Evolutionary conservation across 2,113 vertebrate genomes (phyloP).

Genomic region (Toxotes jaculatrix): DNA sequence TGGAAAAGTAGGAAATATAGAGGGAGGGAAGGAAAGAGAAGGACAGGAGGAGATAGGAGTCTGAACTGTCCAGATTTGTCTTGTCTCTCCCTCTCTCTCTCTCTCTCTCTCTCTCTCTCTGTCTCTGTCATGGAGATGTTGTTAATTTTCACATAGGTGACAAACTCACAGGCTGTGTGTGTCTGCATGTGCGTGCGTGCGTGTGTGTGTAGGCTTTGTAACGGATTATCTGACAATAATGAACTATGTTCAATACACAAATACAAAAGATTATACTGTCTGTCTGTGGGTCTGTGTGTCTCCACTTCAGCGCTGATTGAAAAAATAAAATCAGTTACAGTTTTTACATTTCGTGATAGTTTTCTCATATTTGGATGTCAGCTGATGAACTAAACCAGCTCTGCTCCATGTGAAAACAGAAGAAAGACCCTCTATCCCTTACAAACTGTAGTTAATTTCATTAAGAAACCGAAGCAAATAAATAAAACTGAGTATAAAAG

Average conservation of each 20-base stretch:
- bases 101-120: slow-evolving; percentile 4
- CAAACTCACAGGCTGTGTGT: neutral
- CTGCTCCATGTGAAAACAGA: too few species aligned
- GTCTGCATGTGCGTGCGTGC: slow-evolving; percentile 1
- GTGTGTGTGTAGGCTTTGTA: slow-evolving; percentile 7
- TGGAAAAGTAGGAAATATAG: slow-evolving; percentile 1
- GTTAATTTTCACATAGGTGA: slow-evolving; percentile 48
- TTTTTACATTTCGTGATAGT: neutral
- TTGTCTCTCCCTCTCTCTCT: slow-evolving; percentile 7
- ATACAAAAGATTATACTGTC: slow-evolving; percentile 19
- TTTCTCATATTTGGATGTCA: neutral
- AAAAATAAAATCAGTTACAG: neutral
- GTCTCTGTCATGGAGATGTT: slow-evolving; percentile 28
- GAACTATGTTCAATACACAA: slow-evolving; percentile 31
- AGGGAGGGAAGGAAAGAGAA: neutral
- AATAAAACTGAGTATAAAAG: too few species aligned
- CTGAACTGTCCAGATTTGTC: too few species aligned
- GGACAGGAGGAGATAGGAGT: too few species aligned
- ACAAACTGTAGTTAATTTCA: neutral
- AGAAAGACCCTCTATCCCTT: neutral
- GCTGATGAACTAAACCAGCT: too few species aligned
- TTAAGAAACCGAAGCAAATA: too few species aligned
- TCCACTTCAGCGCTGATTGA: neutral
- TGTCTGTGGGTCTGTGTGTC: slow-evolving; percentile 16
- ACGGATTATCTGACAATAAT: slow-evolving; percentile 30